Conservation (phyloP, 2,113 vertebrate genomes). For the Eurypyga helias region DNA sequence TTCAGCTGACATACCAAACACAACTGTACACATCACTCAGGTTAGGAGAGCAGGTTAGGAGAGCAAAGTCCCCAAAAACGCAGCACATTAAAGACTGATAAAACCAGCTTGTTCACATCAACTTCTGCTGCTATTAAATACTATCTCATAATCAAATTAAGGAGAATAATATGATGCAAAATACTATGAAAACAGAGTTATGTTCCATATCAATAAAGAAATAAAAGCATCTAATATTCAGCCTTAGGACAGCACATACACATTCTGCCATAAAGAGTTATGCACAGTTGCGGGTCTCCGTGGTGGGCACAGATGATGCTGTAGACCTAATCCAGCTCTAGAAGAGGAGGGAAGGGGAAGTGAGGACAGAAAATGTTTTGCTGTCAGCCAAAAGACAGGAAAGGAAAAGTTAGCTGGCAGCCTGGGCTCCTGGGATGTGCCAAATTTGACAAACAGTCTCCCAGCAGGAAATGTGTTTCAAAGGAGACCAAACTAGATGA, state of each 20-base stretch:
- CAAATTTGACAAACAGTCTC: neutral
- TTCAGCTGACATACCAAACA: neutral
- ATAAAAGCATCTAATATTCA: neutral
- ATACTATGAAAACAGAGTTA: too few species aligned
- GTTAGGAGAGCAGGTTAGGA: neutral
- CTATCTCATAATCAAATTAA: neutral
- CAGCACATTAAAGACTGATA: neutral
- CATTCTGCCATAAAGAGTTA: neutral
- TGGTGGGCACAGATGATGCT: neutral
- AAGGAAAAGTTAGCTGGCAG: neutral
- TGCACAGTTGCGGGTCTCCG: neutral
- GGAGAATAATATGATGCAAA: neutral
- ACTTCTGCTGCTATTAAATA: neutral
- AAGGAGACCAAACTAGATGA: neutral
- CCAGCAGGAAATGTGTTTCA: neutral
- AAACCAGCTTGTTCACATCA: neutral
- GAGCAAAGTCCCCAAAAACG: neutral
- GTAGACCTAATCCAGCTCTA: neutral
- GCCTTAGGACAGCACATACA: neutral
- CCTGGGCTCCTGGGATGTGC: neutral
- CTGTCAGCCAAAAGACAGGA: neutral
- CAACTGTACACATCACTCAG: neutral
- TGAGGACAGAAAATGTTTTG: neutral
- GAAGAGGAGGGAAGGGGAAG: neutral
- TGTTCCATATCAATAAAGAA: too few species aligned